A percentile compares a stretch with the other conserved stretches of the same genome.
Evolutionary conservation across 2,888 invertebrate species (phyloP).

Genomic region (Protula sp.): DNA sequence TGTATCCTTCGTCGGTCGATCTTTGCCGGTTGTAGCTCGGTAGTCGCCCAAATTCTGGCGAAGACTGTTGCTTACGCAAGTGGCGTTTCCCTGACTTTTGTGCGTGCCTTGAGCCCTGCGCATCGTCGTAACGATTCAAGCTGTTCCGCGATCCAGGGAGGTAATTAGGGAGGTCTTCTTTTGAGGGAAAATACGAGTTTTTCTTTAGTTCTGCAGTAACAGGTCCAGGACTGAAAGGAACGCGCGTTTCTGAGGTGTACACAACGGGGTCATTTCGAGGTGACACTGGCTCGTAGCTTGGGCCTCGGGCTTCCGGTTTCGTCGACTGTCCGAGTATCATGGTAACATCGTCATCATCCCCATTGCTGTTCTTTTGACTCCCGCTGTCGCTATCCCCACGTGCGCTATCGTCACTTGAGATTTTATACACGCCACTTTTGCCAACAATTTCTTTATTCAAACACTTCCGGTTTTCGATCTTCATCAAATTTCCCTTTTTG

Average conservation of each 20-base stretch:
- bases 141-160: background rate
- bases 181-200: background rate
- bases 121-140: no score
- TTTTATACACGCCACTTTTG: background rate
- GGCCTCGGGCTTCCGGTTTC: background rate
- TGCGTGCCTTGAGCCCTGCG: background rate
- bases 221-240: background rate
- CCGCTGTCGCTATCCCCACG: background rate
- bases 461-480: conserved; percentile 8
- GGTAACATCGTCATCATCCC: background rate
- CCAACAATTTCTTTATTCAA: conserved; percentile 13
- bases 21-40: background rate
- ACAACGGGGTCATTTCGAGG: no score
- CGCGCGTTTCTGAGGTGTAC: no score
- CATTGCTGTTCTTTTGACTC: background rate
- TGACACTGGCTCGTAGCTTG: no score
- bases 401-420: background rate
- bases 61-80: background rate
- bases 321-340: background rate
- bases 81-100: background rate
- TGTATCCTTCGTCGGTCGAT: background rate
- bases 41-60: background rate
- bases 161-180: background rate
- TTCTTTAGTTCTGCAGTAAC: background rate
- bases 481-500: conserved; percentile 57